Base-by-base conservation (phyloP, 1,140 invertebrate genomes). In the Drosophila lacertosa region DNA sequence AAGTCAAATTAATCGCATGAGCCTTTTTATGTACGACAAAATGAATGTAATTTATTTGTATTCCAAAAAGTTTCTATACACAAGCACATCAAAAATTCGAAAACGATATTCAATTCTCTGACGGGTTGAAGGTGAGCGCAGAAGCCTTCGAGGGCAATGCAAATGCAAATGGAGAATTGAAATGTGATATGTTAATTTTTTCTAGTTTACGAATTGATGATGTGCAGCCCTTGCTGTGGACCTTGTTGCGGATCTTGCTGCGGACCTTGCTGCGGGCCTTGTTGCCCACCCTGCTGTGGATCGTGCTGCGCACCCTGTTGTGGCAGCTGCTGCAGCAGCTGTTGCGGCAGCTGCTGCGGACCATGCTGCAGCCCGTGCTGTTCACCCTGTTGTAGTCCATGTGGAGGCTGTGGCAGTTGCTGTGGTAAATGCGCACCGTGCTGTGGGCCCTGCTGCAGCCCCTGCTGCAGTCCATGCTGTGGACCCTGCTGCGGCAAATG, bases 171-270 rank as follows among this genome's bases (percentile, higher is more conserved):
- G 4, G 2, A 13, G 3, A 32, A 33, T 35, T 0, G 4, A 9
- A 18, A 7, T 20, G 10, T 16, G 20, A n/a, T 53, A 3, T 4
- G 9, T 22, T 33, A 1, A 33, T 18, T 39, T 2, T 26, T 3
- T 51, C 26, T 13, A 64, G 48, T 22, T 40, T 4, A 58, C 62
- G 65, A 73, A 70, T 65, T 53, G 32, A 78, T 60, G 39, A 88
- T 88, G 82, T 88, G 82, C 62, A 82, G 66, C 60, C 74, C 70
- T 2, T 77, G 74, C 32, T 77, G 78, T 40, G 64, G 62, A 20
- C 54, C 71, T 4, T 75, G 76, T 13, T 72, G 74, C 39, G 18
- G 35, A 16, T 53, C 74, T 0, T 64, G 73, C 20, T 73, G 57
- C 32, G 44, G 65, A 15, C 39, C 48, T 7, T 11, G 42, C 20